Conservation (phyloP, 2,888 invertebrate genomes). For the Parnassius apollo region DNA sequence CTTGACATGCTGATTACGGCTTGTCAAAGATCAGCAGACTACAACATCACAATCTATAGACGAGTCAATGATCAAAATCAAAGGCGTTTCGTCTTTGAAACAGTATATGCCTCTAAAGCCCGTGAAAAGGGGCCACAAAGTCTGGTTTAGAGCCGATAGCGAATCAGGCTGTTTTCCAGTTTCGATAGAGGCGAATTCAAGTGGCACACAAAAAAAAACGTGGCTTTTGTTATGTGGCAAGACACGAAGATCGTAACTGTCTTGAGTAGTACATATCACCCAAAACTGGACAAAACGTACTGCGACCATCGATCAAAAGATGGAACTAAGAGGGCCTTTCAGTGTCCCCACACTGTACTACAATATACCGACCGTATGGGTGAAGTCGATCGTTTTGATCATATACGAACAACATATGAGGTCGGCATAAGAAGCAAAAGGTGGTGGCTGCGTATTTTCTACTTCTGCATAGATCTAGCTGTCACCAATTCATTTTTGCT, state of each 20-base stretch:
- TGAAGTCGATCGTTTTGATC: no score
- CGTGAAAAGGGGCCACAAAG: neutral
- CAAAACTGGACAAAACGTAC: slow-evolving; percentile 14
- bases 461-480: no score
- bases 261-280: slow-evolving; percentile 26
- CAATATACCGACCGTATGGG: no score
- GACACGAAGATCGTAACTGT: slow-evolving; percentile 24
- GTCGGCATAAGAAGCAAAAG: no score
- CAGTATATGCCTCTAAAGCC: slow-evolving; percentile 1
- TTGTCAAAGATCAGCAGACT: no score
- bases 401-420: no score
- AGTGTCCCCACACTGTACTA: no score
- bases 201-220: slow-evolving; percentile 28
- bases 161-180: neutral
- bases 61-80: neutral
- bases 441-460: no score
- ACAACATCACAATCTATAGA: neutral
- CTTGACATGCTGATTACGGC: no score
- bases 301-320: neutral
- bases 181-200: slow-evolving; percentile 24
- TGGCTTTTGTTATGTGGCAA: slow-evolving; percentile 26
- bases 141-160: no score
- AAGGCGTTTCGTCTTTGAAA: neutral
- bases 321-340: no score
- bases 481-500: no score